phyloP scores from a whole-genome alignment of 2,888 invertebrate genomes.

The Torymus tubicola region DNA sequence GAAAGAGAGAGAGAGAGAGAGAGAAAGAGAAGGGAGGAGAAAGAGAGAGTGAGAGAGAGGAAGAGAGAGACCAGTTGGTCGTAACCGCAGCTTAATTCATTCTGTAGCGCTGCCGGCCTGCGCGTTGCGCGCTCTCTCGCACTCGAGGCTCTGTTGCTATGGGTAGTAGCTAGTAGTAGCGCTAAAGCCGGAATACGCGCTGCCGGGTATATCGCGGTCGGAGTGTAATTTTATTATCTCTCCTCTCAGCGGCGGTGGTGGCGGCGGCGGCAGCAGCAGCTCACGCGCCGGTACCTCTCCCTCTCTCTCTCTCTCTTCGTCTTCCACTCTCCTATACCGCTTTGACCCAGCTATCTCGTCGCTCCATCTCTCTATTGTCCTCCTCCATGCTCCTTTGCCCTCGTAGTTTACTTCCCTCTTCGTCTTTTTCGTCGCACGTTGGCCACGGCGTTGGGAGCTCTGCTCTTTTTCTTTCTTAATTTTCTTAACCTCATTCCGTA shows the following conservation, averaged over 20 bases:
- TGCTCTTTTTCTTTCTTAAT: conserved; percentile 26
- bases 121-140: background rate
- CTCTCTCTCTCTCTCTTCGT: conserved; percentile 21
- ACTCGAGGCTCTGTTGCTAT: no score
- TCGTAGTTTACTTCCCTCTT: conserved; percentile 13
- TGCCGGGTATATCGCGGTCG: conserved; percentile 52
- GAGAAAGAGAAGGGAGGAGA: no score
- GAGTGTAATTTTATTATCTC: conserved; percentile 61
- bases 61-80: conserved; percentile 56
- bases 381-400: conserved; percentile 48
- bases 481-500: conserved; percentile 32
- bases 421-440: conserved; percentile 9
- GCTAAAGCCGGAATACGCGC: conserved; percentile 31
- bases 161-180: background rate
- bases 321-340: conserved; percentile 3
- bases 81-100: conserved; percentile 68
- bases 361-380: conserved; percentile 51
- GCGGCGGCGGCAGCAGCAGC: conserved; percentile 23
- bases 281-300: conserved; percentile 30
- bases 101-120: conserved; percentile 1
- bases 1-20: conserved; percentile 18
- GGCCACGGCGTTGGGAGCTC: background rate
- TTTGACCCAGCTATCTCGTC: conserved; percentile 43
- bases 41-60: conserved; percentile 23
- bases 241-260: conserved; percentile 42